Percentiles rank a stretch among this genome's conserved stretches.
phyloP scores from a whole-genome alignment of 2,113 vertebrate genomes.

The Dasypus novemcinctus region DNA sequence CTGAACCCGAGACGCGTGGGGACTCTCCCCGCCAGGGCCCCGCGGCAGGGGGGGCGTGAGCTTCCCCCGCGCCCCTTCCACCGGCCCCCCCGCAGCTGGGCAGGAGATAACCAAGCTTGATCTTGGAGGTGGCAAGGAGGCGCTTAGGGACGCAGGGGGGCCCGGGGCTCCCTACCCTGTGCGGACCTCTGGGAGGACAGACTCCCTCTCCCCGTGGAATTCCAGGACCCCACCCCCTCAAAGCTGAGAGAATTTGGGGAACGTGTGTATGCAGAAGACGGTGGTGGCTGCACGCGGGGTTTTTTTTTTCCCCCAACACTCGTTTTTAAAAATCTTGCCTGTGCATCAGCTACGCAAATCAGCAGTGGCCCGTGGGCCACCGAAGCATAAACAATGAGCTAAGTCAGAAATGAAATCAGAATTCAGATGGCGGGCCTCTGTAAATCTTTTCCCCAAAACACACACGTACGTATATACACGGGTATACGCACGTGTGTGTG shows the following conservation, averaged over 20 bases:
- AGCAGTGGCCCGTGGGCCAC: background rate
- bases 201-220: background rate
- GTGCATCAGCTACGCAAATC: background rate
- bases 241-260: background rate
- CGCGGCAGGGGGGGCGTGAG: background rate
- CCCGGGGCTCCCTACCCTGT: fast-evolving
- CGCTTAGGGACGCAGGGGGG: background rate
- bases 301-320: background rate
- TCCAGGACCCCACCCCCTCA: background rate
- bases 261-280: background rate
- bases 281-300: too few species aligned
- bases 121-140: background rate
- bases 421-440: too few species aligned
- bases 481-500: background rate
- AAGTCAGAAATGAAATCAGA: background rate
- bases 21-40: fast-evolving
- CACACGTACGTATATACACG: background rate
- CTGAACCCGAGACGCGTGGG: background rate
- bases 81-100: background rate
- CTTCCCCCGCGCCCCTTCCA: background rate
- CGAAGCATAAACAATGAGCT: background rate
- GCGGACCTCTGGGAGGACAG: background rate
- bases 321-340: background rate
- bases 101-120: background rate
- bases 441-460: too few species aligned